A percentile compares a stretch with the other conserved stretches of the same genome.
These are phyloP conservation scores for Corvus hawaiiensis DNA, from an alignment of 2,113 vertebrate species.

Conservation along the genomic window DNA sequence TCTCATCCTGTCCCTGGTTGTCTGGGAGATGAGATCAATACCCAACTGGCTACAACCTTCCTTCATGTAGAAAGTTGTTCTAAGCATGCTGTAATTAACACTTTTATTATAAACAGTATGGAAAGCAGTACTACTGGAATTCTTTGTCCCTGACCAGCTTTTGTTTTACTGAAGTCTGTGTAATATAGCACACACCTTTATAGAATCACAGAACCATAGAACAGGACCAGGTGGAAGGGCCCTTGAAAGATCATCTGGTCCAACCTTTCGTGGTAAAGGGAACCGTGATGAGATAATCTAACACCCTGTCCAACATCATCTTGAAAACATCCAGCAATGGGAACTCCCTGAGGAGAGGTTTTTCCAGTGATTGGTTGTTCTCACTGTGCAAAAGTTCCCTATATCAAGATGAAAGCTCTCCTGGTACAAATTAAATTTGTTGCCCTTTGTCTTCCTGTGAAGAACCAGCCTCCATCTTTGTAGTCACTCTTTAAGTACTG, in stretches of 20 bases:
- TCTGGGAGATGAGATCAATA: background rate
- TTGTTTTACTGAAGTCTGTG: background rate
- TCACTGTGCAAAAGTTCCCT: background rate
- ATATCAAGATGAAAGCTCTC: background rate
- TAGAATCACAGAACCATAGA: background rate
- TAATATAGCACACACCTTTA: accelerated
- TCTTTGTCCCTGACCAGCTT: background rate
- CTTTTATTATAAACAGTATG: background rate
- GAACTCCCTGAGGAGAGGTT: background rate
- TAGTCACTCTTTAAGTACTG: background rate
- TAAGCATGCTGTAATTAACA: background rate
- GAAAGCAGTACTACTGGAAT: background rate
- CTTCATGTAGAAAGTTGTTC: background rate
- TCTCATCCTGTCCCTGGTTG: background rate
- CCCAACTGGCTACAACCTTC: background rate
- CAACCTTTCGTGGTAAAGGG: accelerated
- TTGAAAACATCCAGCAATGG: background rate
- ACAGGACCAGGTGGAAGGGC: background rate
- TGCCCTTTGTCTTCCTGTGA: background rate
- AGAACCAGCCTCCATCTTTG: background rate
- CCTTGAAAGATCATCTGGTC: too few species aligned
- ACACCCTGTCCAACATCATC: background rate
- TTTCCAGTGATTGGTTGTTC: background rate
- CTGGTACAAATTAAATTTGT: background rate
- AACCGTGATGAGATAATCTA: background rate